Percentiles rank a stretch among this genome's conserved stretches.
Conservation (phyloP, 2,888 invertebrate genomes). For the Lepidonotus clava region DNA sequence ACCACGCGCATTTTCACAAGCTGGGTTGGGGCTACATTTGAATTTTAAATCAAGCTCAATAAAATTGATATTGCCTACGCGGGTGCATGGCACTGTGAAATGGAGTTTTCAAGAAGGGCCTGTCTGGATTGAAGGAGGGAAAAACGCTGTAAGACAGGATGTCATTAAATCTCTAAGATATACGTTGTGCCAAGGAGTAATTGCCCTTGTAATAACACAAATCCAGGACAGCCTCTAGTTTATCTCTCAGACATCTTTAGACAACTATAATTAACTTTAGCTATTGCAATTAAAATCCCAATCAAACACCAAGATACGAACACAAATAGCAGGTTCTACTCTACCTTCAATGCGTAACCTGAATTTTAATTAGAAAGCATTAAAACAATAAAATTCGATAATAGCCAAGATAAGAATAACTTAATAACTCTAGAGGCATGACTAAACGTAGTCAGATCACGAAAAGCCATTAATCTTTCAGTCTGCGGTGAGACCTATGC, state of each 20-base stretch:
- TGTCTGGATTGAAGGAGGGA: neutral
- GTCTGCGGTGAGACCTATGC: neutral
- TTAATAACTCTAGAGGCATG: neutral
- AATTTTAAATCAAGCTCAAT: conserved; percentile 38
- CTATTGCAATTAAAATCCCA: conserved; percentile 9
- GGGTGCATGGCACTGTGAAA: neutral
- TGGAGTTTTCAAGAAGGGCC: neutral
- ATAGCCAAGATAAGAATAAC: neutral
- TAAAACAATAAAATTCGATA: neutral
- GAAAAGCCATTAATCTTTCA: conserved; percentile 6
- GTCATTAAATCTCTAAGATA: neutral
- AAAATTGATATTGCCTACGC: neutral
- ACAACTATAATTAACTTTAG: neutral
- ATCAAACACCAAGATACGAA: neutral
- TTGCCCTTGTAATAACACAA: neutral
- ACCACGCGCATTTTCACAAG: neutral
- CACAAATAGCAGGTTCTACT: neutral
- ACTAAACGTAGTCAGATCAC: neutral
- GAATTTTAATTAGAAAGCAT: neutral
- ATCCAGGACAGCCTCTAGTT: neutral
- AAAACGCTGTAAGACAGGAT: neutral
- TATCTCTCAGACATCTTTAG: neutral
- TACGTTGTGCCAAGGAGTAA: neutral
- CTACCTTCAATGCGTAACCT: neutral
- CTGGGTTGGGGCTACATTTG: conserved; percentile 9